These are phyloP conservation scores for Dynastes tityus DNA, from an alignment of 2,888 invertebrate species.

Conservation along the genomic window DNA sequence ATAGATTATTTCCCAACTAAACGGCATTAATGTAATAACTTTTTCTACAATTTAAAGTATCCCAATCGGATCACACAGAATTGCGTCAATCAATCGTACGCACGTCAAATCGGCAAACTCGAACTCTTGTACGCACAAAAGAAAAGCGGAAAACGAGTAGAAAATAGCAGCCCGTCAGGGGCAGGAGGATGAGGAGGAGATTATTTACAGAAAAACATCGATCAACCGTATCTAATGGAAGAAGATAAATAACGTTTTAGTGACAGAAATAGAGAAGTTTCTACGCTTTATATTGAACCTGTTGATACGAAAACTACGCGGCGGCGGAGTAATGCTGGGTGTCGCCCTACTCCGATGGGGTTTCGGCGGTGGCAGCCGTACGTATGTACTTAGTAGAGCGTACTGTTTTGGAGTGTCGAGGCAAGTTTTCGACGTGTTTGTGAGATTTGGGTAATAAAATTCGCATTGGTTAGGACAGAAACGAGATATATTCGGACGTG, in stretches of 20 bases:
- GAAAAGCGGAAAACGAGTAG: too few relatives aligned
- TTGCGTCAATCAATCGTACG: too few relatives aligned
- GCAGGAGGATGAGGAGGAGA: not conserved
- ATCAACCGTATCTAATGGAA: slow-evolving; percentile 34
- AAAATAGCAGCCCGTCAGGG: too few relatives aligned
- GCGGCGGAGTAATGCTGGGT: not conserved
- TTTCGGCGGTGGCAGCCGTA: not conserved
- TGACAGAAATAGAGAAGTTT: slow-evolving; percentile 32
- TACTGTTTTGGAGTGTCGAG: not conserved
- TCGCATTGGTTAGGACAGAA: not conserved
- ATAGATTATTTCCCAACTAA: too few relatives aligned
- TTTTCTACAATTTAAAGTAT: too few relatives aligned
- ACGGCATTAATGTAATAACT: too few relatives aligned
- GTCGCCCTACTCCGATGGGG: not conserved
- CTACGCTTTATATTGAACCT: slow-evolving; percentile 27
- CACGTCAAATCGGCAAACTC: too few relatives aligned
- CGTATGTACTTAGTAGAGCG: not conserved
- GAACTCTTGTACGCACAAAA: too few relatives aligned
- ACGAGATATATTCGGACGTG: not conserved
- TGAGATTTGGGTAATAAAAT: slow-evolving; percentile 2
- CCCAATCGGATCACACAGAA: too few relatives aligned
- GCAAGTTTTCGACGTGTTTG: not conserved
- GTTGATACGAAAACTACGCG: slow-evolving; percentile 25
- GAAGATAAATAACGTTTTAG: slow-evolving; percentile 38
- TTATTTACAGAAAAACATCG: slow-evolving; percentile 34